phyloP scores from a whole-genome alignment of 2,797 vertebrate species.

The Thripadectes ignobilis region DNA sequence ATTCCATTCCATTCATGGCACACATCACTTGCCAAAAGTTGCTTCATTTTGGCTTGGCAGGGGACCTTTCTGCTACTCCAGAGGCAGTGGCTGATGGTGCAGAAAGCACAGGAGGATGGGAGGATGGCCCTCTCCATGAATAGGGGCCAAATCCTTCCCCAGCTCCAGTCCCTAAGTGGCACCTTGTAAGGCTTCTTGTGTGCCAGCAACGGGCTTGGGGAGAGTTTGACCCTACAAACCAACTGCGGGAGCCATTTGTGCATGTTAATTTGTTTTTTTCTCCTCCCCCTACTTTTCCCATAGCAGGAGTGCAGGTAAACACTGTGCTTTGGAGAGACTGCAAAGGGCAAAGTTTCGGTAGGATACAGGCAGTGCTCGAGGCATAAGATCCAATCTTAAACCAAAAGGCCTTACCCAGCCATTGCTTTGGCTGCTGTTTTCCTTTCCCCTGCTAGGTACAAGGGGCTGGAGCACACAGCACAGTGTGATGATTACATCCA shows the following conservation, averaged over 20 bases:
- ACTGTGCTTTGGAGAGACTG: background rate
- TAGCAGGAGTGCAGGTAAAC: background rate
- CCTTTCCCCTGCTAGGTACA: slow-evolving; percentile 56
- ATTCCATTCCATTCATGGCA: background rate
- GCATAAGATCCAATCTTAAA: background rate
- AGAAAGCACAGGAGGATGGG: background rate
- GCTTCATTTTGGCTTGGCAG: background rate
- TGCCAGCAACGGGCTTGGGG: background rate
- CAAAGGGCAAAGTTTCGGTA: background rate
- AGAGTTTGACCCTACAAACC: background rate
- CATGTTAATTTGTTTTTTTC: background rate
- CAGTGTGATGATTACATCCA: slow-evolving; percentile 67
- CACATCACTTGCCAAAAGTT: background rate
- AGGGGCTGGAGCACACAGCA: slow-evolving; percentile 41
- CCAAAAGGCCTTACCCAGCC: too few species aligned
- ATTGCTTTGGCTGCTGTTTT: background rate
- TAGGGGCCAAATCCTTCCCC: background rate
- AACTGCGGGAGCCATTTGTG: background rate
- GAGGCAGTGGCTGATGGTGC: background rate
- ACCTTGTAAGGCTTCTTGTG: background rate
- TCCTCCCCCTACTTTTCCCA: background rate
- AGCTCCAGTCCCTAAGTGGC: background rate
- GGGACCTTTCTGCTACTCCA: background rate
- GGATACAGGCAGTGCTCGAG: rapidly evolving
- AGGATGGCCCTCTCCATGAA: background rate